These are phyloP conservation scores for Spodoptera littoralis DNA, from an alignment of 2,888 invertebrate species.

Conservation along the genomic window DNA sequence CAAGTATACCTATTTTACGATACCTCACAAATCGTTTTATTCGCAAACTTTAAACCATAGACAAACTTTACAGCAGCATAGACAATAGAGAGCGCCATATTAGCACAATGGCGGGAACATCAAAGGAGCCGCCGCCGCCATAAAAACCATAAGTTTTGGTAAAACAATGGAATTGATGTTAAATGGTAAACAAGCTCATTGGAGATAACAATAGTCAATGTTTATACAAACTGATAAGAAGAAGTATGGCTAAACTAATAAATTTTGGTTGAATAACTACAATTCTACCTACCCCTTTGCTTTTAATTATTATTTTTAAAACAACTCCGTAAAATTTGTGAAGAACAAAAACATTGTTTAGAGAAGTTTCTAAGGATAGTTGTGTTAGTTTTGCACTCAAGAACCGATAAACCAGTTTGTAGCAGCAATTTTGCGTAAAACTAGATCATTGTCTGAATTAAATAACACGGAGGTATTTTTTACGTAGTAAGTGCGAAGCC, in stretches of 20 bases:
- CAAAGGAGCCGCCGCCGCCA: conserved; percentile 64
- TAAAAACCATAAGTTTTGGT: conserved; percentile 51
- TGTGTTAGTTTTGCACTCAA: too few species aligned
- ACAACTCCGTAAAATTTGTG: too few species aligned
- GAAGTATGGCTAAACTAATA: conserved; percentile 31
- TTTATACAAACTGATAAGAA: conserved; percentile 42
- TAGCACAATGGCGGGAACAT: conserved; percentile 56
- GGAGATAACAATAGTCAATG: conserved; percentile 42
- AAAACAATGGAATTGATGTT: conserved; percentile 54
- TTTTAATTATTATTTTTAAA: too few species aligned
- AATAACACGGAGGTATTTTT: too few species aligned
- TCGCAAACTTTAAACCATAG: conserved; percentile 56
- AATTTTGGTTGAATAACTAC: conserved; percentile 19
- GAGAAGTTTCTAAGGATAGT: too few species aligned
- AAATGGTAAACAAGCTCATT: conserved; percentile 43
- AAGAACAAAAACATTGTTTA: too few species aligned
- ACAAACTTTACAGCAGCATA: conserved; percentile 47
- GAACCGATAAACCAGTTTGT: too few species aligned
- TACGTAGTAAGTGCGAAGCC: too few species aligned
- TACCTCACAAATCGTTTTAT: conserved; percentile 56
- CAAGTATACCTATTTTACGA: conserved; percentile 45
- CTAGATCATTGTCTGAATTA: too few species aligned
- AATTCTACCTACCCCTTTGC: too few species aligned
- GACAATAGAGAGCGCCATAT: conserved; percentile 49
- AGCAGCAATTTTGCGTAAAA: too few species aligned